Evolutionary conservation across 2,888 invertebrate genomes (phyloP).

Genomic region (Agrenia bidenticulata): DNA sequence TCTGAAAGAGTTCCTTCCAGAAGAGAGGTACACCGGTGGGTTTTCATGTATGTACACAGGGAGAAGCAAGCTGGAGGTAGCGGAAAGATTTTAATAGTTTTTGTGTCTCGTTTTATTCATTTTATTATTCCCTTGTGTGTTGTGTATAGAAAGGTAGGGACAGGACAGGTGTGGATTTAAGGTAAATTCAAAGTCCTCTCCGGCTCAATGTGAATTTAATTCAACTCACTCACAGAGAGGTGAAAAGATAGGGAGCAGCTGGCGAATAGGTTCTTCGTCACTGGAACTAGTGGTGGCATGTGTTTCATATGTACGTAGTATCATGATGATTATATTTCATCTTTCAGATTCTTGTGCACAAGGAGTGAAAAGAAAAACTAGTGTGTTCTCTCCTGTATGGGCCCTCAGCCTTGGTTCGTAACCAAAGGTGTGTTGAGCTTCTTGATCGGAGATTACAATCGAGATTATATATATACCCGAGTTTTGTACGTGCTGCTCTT

Average conservation of each 20-base stretch:
- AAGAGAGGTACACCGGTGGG: background rate
- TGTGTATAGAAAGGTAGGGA: background rate
- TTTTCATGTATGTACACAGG: background rate
- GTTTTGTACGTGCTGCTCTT: constrained; percentile 1
- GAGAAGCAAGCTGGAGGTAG: background rate
- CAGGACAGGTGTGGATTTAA: constrained; percentile 14
- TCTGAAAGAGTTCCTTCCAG: background rate
- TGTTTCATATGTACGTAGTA: constrained; percentile 6
- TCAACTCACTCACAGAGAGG: constrained; percentile 1
- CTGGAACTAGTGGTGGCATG: constrained; percentile 7
- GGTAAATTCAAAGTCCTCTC: background rate
- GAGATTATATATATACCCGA: background rate
- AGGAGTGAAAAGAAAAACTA: too few relatives aligned
- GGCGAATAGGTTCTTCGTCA: constrained; percentile 5
- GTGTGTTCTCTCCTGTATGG: too few relatives aligned
- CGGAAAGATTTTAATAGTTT: constrained; percentile 6
- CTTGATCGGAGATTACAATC: too few relatives aligned
- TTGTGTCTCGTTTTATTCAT: constrained; percentile 3
- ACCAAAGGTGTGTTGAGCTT: too few relatives aligned
- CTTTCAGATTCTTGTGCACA: too few relatives aligned
- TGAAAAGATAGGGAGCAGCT: constrained; percentile 20
- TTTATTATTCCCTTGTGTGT: background rate
- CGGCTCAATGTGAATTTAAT: constrained; percentile 14
- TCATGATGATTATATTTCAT: too few relatives aligned
- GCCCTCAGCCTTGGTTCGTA: too few relatives aligned